These are phyloP conservation scores for Poeciliopsis retropinna DNA, from an alignment of 2,113 vertebrate genomes.

Conservation along the genomic window DNA sequence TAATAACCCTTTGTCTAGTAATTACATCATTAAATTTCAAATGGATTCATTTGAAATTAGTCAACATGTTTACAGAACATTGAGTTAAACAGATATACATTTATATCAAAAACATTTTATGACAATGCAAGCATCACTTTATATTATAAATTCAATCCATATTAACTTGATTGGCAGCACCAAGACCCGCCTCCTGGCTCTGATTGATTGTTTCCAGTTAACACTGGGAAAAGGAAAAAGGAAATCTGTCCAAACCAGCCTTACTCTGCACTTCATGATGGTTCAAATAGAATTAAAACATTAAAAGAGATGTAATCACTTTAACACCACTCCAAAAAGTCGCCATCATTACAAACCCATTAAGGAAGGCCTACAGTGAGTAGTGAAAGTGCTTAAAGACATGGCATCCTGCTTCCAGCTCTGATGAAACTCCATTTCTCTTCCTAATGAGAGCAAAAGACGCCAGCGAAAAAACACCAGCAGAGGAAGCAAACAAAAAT, in stretches of 20 bases:
- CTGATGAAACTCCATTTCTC: conserved; percentile 21
- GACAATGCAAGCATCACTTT: too few species aligned
- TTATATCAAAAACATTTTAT: too few species aligned
- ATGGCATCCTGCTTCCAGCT: conserved; percentile 6
- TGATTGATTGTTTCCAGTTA: too few species aligned
- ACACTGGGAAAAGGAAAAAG: too few species aligned
- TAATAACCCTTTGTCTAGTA: too few species aligned
- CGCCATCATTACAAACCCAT: background rate
- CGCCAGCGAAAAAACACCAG: conserved; percentile 18
- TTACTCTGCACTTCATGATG: background rate
- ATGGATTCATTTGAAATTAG: too few species aligned
- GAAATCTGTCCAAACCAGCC: background rate
- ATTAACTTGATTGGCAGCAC: too few species aligned
- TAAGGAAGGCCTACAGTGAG: conserved; percentile 14
- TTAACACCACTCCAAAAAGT: background rate
- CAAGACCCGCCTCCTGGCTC: too few species aligned
- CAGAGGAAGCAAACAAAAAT: conserved; percentile 58
- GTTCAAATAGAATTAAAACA: background rate
- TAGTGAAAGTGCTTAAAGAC: conserved; percentile 2
- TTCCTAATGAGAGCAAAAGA: conserved; percentile 24
- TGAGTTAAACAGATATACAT: too few species aligned
- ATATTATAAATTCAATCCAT: too few species aligned
- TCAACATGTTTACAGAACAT: too few species aligned
- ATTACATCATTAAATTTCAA: too few species aligned
- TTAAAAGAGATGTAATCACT: background rate